Percentiles rank a stretch among this genome's conserved stretches.
Conservation (phyloP, 2,888 invertebrate species). For the Acrobasis suavella region DNA sequence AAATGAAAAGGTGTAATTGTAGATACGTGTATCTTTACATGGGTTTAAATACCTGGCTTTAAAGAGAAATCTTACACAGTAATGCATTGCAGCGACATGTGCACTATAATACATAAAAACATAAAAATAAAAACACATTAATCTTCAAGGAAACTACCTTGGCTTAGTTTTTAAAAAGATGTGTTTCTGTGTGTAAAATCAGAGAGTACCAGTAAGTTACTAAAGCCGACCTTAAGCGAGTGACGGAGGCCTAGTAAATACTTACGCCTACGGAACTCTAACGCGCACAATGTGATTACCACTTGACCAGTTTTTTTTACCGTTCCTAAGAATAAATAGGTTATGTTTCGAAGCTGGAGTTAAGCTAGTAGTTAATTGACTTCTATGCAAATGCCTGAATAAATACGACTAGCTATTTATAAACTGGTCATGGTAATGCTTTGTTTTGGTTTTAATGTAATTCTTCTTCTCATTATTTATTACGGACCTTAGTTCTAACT, state of each 20-base stretch:
- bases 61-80: too few species aligned
- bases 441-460: conserved; percentile 1
- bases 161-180: too few species aligned
- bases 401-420: conserved; percentile 13
- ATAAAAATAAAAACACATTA: too few species aligned
- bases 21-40: too few species aligned
- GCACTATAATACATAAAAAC: too few species aligned
- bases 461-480: conserved; percentile 5
- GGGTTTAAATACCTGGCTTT: too few species aligned
- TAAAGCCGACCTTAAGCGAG: too few species aligned
- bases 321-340: conserved; percentile 22
- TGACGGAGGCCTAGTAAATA: not conserved
- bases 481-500: not conserved
- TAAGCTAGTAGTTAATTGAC: conserved; percentile 15
- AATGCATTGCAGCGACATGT: too few species aligned
- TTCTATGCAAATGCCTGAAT: conserved; percentile 16
- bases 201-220: too few species aligned
- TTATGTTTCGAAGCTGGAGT: conserved; percentile 14
- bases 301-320: conserved; percentile 21
- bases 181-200: too few species aligned
- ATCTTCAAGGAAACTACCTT: too few species aligned
- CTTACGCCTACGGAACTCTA: not conserved
- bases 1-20: too few species aligned
- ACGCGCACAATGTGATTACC: not conserved
- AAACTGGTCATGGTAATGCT: conserved; percentile 3